These are phyloP conservation scores for Eristalis arbustorum DNA, from an alignment of 2,888 invertebrate species.

Conservation along the genomic window DNA sequence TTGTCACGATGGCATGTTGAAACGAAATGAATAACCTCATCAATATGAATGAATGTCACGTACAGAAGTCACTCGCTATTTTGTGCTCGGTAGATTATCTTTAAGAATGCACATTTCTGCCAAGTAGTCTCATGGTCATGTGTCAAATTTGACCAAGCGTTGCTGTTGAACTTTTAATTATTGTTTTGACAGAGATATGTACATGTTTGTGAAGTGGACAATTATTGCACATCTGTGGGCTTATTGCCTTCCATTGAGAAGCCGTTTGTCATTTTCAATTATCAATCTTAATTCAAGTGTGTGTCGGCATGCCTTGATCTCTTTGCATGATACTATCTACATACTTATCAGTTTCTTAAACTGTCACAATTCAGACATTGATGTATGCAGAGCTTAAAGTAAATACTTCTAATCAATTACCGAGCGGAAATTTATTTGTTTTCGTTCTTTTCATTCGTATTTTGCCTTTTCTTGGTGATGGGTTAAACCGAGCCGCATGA, in stretches of 20 bases:
- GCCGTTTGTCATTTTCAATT: slow-evolving; percentile 5
- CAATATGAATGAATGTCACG: slow-evolving; percentile 18
- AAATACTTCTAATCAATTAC: slow-evolving; percentile 23
- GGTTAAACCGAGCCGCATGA: slow-evolving; percentile 23
- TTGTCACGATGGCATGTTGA: background rate
- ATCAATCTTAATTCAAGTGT: slow-evolving; percentile 5
- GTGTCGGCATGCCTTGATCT: slow-evolving; percentile 21
- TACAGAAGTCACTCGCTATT: slow-evolving; percentile 11
- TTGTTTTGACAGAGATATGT: background rate
- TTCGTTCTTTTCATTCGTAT: slow-evolving; percentile 2
- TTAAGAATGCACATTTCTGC: slow-evolving; percentile 4
- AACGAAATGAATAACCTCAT: background rate
- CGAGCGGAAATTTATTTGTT: background rate
- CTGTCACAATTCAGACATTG: slow-evolving; percentile 16
- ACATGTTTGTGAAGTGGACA: background rate
- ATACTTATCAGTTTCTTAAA: slow-evolving; percentile 23
- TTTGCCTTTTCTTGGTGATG: background rate
- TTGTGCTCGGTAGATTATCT: background rate
- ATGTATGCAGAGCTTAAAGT: slow-evolving; percentile 30
- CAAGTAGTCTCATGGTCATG: slow-evolving; percentile 15
- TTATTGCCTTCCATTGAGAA: too few species aligned
- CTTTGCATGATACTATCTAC: slow-evolving; percentile 2
- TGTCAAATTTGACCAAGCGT: slow-evolving; percentile 24
- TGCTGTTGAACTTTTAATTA: slow-evolving; percentile 26
- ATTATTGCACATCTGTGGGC: background rate